Base-by-base conservation (phyloP, 2,888 invertebrate genomes). In the Helobdella robusta region DNA sequence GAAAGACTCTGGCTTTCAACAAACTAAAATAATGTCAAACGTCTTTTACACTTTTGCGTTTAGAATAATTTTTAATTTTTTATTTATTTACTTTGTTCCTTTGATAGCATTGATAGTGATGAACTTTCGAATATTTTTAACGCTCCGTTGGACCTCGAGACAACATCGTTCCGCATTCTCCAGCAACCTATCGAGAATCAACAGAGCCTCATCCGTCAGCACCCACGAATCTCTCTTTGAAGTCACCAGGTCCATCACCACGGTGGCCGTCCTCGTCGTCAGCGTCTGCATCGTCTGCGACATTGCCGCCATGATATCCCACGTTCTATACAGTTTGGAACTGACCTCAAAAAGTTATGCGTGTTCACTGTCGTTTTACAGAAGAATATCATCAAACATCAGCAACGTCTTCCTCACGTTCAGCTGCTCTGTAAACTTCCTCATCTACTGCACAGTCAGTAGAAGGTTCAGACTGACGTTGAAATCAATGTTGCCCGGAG, bases 371-470 rank as follows among this genome's bases (percentile, higher is more conserved):
- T 67, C 66, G 28, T 6, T 48, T 30, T 34, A 46, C 20, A 34
- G 71, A 11, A 35, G 67, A 23, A 56, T 67, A 59, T n/a, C 62
- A 15, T 30, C 69, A 5, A 64, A 68, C 34, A 50, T 69, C 62
- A 69, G 70, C 50, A 71, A 71, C 62, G 52, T 71, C 28, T 50
- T 71, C n/a, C 60, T 71, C 23, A 70, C 69, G 2, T 15, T 71
- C 34, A 70, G 68, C 62, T 69, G 66, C 1, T 64, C 70, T 35
- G 56, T 69, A 44, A 71, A 71, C 66, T 71, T 71, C 58, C n/a
- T 71, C 67, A 70, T 71, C 58, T 71, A 71, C 65, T 71, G 70
- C 46, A 36, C 68, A 4, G 70, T 68, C 59, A 69, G 70, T 34
- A 46, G 65, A 0, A 66, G 59, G 23, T 70, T 70, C 63, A 40